These are phyloP conservation scores for Polyommatus icarus DNA, from an alignment of 2,888 invertebrate species.

Conservation along the genomic window DNA sequence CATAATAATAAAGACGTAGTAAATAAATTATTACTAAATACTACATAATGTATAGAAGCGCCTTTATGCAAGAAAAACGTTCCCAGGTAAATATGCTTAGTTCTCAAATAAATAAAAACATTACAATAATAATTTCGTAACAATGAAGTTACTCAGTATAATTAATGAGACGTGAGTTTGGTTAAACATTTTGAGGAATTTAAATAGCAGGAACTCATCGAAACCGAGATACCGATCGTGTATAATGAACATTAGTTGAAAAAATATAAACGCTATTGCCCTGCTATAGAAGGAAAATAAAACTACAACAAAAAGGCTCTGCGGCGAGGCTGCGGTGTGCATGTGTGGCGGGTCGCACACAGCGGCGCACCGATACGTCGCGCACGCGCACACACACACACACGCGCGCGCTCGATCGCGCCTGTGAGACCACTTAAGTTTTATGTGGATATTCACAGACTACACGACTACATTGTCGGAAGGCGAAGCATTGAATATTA, in stretches of 20 bases:
- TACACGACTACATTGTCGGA: conserved; percentile 26
- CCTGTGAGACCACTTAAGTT: conserved; percentile 41
- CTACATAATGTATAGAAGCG: neutral
- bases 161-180: conserved; percentile 10
- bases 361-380: conserved; percentile 57
- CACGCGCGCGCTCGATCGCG: conserved; percentile 35
- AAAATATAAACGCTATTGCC: conserved; percentile 54
- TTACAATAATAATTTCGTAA: conserved; percentile 20
- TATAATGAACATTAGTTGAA: conserved; percentile 30
- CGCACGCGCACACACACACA: conserved; percentile 56
- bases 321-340: conserved; percentile 59
- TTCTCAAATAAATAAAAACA: conserved; percentile 25
- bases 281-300: conserved; percentile 72
- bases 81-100: conserved; percentile 9
- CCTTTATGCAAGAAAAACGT: conserved; percentile 14
- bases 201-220: conserved; percentile 12
- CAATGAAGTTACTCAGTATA: conserved; percentile 15
- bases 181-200: conserved; percentile 10
- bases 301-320: conserved; percentile 73
- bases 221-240: conserved; percentile 4
- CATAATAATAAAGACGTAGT: neutral
- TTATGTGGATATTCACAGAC: conserved; percentile 38
- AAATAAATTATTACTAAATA: neutral
- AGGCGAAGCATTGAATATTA: conserved; percentile 26
- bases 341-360: conserved; percentile 63